Percentiles rank a stretch among this genome's conserved stretches.
These are phyloP conservation scores for Paraplagusia blochii DNA, from an alignment of 2,113 vertebrate genomes.

Conservation along the genomic window DNA sequence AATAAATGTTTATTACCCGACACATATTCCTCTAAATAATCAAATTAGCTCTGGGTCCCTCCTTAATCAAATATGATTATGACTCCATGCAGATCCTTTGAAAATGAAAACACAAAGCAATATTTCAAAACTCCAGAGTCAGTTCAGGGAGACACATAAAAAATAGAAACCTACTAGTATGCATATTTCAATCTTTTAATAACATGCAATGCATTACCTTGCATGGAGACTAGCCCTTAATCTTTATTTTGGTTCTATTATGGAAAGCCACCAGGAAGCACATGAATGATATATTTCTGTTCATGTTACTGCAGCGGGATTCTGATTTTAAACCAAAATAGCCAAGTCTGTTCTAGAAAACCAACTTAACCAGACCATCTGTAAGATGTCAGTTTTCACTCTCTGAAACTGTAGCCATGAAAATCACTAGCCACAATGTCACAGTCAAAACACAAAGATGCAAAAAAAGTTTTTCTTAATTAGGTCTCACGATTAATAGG, in stretches of 20 bases:
- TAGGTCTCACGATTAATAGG: constrained; percentile 56
- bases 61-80: constrained; percentile 70
- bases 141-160: constrained; percentile 42
- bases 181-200: constrained; percentile 67
- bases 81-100: constrained; percentile 63
- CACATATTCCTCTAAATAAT: constrained; percentile 73
- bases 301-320: constrained; percentile 6
- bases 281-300: constrained; percentile 22
- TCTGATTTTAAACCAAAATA: constrained; percentile 41
- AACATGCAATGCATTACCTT: constrained; percentile 17
- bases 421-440: constrained; percentile 42
- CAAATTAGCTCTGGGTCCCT: constrained; percentile 74
- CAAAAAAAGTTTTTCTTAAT: constrained; percentile 68
- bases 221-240: constrained; percentile 1
- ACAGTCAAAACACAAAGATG: constrained; percentile 43
- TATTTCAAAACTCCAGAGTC: constrained; percentile 53
- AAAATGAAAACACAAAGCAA: constrained; percentile 68
- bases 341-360: constrained; percentile 38
- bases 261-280: constrained; percentile 41
- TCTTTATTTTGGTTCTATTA: constrained; percentile 15
- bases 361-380: constrained; percentile 67
- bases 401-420: constrained; percentile 53
- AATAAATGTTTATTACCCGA: constrained; percentile 74
- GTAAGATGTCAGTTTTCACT: constrained; percentile 61
- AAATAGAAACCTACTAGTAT: constrained; percentile 22